Evolutionary conservation across 1,140 invertebrate species (phyloP).

Genomic region (Drosophila funebris): DNA sequence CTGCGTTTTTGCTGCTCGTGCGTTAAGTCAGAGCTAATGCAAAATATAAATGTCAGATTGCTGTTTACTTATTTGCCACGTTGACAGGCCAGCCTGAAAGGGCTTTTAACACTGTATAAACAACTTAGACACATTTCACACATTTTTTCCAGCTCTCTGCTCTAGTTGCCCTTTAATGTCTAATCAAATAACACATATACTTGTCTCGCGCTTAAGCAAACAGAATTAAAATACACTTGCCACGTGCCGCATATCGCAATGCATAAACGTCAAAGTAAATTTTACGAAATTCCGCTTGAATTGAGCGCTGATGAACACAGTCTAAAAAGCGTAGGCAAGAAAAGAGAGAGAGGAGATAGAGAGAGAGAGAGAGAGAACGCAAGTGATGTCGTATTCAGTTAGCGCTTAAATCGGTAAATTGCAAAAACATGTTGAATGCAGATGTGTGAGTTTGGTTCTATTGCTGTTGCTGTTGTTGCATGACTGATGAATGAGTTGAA

Average conservation of each 20-base stretch:
- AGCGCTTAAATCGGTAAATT: constrained; percentile 72
- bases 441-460: constrained; percentile 31
- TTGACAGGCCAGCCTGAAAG: neutral
- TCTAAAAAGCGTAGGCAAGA: neutral
- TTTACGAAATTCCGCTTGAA: constrained; percentile 69
- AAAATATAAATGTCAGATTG: constrained; percentile 36
- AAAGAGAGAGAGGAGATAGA: neutral
- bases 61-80: constrained; percentile 2
- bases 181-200: constrained; percentile 25
- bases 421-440: constrained; percentile 72
- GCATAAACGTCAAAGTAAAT: constrained; percentile 72
- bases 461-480: constrained; percentile 45
- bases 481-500: constrained; percentile 72
- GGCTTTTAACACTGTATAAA: constrained; percentile 25
- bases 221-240: constrained; percentile 36
- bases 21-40: constrained; percentile 21
- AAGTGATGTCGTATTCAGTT: constrained; percentile 54
- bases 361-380: neutral
- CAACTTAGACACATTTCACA: constrained; percentile 24
- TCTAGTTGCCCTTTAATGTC: constrained; percentile 20
- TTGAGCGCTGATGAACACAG: constrained; percentile 65
- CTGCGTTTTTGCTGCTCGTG: constrained; percentile 21
- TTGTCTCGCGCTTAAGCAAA: constrained; percentile 38
- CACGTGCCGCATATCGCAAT: constrained; percentile 66
- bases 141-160: neutral